Evolutionary conservation across 2,888 invertebrate species (phyloP), one percentile per base, ranked within the genome.

Genomic region (Mamestra brassicae): DNA sequence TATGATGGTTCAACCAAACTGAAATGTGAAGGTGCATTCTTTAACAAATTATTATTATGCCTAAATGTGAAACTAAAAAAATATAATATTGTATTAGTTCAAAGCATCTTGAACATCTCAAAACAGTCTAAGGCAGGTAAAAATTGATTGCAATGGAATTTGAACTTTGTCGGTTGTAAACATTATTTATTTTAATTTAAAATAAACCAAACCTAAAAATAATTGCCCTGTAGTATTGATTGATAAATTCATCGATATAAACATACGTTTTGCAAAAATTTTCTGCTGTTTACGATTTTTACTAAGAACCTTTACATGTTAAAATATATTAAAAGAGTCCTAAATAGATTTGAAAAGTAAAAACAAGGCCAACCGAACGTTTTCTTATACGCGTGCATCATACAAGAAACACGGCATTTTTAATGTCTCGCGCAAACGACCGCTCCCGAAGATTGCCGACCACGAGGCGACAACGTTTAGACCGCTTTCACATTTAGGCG

Each of bases 1-100:
- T 55, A 50, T 34, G 17, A 50, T 50, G n/a, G 17, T 80, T 50
- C 6, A 61, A 65, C 47, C 5, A 26, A 73, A 60, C 11, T 50
- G 7, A 38, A 47, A 11, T 42, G 34, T 13, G 15, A 69, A 36
- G 13, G 13, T 65, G 52, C 13, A 54, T 34, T 54, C 7, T 11
- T 45, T 36, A 34, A 54, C 15, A 54, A 71, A 54, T 36, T 52
- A 61, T 58, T 57, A 47, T 26, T 58, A 36, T 36, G 63, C n/a
- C 34, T 58, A 63, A 52, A 47, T 45, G 52, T 55, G 2, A 58
- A 58, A 52, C 36, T 17, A 13, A 52, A 52, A 45, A 50, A 15
- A 50, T 50, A 50, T 50, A 50, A 50, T 38, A 26, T 26, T 26
- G 4, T 38, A 5, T 38, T 38, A 5, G 4, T 2, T 5, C 38